These are phyloP conservation scores for Mactromeris polynyma DNA, from an alignment of 2,888 invertebrate species.

Conservation along the genomic window DNA sequence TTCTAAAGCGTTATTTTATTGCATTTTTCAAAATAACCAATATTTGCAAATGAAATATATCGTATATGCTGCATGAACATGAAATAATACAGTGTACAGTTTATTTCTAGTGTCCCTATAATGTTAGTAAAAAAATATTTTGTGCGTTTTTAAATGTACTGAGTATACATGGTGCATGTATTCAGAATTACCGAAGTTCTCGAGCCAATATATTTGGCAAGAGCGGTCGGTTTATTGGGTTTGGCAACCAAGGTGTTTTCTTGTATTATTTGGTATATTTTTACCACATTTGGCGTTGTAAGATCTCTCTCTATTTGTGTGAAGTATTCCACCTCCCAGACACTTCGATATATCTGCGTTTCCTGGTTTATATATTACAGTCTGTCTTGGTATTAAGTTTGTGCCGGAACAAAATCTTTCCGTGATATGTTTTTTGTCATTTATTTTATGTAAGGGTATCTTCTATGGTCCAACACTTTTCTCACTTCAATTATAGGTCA, in stretches of 20 bases:
- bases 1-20: too few relatives aligned
- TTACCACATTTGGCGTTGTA: slow-evolving; percentile 3
- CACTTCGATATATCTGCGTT: background rate
- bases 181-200: background rate
- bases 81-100: too few relatives aligned
- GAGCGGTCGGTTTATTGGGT: background rate
- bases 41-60: too few relatives aligned
- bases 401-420: background rate
- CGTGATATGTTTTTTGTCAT: background rate
- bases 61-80: too few relatives aligned
- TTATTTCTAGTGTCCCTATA: too few relatives aligned
- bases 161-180: too few relatives aligned
- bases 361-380: background rate
- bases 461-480: too few relatives aligned
- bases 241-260: background rate
- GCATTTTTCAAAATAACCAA: too few relatives aligned
- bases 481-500: too few relatives aligned
- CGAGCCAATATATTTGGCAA: background rate
- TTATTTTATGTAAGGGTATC: background rate
- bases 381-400: background rate
- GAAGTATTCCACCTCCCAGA: background rate
- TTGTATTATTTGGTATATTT: background rate
- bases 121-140: too few relatives aligned
- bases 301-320: background rate
- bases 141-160: too few relatives aligned